Evolutionary conservation across 2,797 vertebrate species (phyloP), one percentile per base, ranked within the genome.

Genomic region (Carduelis carduelis): DNA sequence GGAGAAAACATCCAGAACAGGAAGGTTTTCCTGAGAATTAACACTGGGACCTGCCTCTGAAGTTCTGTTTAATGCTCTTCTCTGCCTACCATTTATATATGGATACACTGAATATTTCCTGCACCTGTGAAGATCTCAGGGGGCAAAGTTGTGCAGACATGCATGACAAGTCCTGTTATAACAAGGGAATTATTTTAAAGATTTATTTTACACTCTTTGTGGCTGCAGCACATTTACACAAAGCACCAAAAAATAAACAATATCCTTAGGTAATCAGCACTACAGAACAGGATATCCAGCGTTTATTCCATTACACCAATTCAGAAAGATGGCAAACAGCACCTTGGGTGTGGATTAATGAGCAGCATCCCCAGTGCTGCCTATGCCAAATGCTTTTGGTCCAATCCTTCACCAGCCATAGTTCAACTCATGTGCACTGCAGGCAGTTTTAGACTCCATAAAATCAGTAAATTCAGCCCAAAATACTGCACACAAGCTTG

Each of bases 361-460:
- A 2, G 20, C 7, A 44, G 5, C 7, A 70, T 23, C 16, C 17
- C 18, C 21, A 76, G 0, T 2, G 14, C 2, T 72, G 41, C 15
- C 46, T 19, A 1, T 35, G n/a, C 16, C 66, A 87, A 87, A 37
- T 37, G 5, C 14, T 14, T 70, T 47, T 26, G 27, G 18, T n/a
- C 3, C 14, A 50, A 22, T 15, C 15, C 15, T 74, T 50, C 30
- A 18, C 18, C 8, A 47, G 24, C 14, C 13, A 9, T 0, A 19
- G 39, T 7, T 27, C 9, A 27, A 59, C 12, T 47, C 35, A 15
- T 1, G 11, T 3, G 3, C 18, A 17, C 2, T 52, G 12, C 41
- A 59, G 35, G 30, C 17, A n/a, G 14, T 8, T 47, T 46, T 9
- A 44, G 26, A 50, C 6, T 8, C 22, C 15, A 15, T 27, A 50